phyloP scores from a whole-genome alignment of 2,797 vertebrate species.

The Chanos chanos region DNA sequence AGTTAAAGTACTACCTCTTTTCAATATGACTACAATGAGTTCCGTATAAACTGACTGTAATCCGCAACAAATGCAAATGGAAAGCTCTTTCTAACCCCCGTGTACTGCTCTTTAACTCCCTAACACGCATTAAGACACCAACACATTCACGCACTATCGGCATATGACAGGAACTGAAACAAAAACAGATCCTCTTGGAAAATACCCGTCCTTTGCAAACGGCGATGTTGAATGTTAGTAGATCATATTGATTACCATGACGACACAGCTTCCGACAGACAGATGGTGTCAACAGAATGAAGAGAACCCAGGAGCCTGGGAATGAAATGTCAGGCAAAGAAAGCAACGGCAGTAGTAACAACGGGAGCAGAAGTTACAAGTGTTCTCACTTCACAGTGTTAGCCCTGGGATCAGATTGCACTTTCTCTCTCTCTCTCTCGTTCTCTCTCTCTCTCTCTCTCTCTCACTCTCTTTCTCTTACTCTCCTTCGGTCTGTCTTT shows the following conservation, averaged over 20 bases:
- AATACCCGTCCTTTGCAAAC: constrained; percentile 29
- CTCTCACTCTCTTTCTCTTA: constrained; percentile 38
- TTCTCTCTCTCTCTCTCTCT: constrained; percentile 43
- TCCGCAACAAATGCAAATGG: neutral
- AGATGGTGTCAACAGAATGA: no score
- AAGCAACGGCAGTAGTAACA: constrained; percentile 35
- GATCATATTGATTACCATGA: no score
- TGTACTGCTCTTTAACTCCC: constrained; percentile 11
- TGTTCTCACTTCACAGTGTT: constrained; percentile 41
- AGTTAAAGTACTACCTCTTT: neutral
- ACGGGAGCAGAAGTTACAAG: constrained; percentile 42
- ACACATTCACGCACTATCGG: neutral
- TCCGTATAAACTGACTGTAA: neutral
- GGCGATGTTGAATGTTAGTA: no score
- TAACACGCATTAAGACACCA: constrained; percentile 6
- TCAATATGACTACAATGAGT: no score
- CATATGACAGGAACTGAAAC: constrained; percentile 23
- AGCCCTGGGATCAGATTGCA: constrained; percentile 40
- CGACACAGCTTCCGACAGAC: no score
- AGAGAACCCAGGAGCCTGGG: neutral
- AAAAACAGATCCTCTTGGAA: constrained; percentile 36
- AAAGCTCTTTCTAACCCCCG: constrained; percentile 50
- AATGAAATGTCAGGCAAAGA: constrained; percentile 12
- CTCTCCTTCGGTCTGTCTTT: constrained; percentile 19
- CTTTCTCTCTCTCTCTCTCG: constrained; percentile 39